These are phyloP conservation scores for Linnaemya tessellans DNA, from an alignment of 2,888 invertebrate species.

Conservation along the genomic window DNA sequence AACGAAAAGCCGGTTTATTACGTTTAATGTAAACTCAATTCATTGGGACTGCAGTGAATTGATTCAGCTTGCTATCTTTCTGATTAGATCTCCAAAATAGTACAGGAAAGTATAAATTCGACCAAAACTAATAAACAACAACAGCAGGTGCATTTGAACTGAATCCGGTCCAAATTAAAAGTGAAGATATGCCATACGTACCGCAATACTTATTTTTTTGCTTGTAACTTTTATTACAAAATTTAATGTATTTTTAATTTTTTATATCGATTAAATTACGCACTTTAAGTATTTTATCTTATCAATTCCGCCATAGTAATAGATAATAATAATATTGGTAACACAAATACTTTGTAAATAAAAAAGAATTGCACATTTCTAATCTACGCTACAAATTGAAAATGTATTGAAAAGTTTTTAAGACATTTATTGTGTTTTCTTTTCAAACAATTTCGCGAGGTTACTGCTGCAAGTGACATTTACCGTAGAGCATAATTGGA, in stretches of 20 bases:
- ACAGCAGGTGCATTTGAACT: constrained; percentile 45
- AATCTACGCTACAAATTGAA: neutral
- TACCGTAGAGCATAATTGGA: no score
- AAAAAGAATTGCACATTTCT: constrained; percentile 11
- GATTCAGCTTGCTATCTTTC: constrained; percentile 73
- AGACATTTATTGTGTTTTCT: no score
- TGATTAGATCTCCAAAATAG: constrained; percentile 77
- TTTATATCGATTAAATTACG: constrained; percentile 25
- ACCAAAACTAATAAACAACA: constrained; percentile 14
- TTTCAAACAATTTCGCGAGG: no score
- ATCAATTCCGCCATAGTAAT: constrained; percentile 3
- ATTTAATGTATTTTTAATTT: constrained; percentile 2
- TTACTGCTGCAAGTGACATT: no score
- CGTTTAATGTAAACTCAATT: constrained; percentile 34
- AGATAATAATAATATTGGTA: neutral
- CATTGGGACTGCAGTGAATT: constrained; percentile 9
- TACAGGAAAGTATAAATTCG: constrained; percentile 15
- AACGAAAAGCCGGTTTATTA: constrained; percentile 28
- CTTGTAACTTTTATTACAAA: constrained; percentile 21
- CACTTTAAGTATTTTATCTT: constrained; percentile 18
- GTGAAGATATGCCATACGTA: constrained; percentile 52
- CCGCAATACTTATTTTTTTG: constrained; percentile 11
- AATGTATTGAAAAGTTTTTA: no score
- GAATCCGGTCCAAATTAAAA: constrained; percentile 10
- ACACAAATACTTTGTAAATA: constrained; percentile 4